A percentile compares a stretch with the other conserved stretches of the same genome.
These are phyloP conservation scores for Syrrhaptes paradoxus DNA, from an alignment of 2,113 vertebrate genomes.

Conservation along the genomic window DNA sequence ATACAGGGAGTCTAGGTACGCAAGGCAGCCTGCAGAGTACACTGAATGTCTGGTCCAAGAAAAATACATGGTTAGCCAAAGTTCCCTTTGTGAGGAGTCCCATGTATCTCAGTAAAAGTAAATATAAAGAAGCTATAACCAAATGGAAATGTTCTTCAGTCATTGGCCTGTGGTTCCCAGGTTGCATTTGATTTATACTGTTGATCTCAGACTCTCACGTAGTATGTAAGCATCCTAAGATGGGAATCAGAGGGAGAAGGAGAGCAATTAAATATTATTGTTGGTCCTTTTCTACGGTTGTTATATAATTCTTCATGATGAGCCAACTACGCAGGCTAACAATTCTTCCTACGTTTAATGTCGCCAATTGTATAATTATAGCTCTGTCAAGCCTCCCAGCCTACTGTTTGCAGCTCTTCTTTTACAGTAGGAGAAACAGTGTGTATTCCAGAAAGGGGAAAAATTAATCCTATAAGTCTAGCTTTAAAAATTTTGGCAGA, in stretches of 20 bases:
- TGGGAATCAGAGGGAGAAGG: constrained; percentile 12
- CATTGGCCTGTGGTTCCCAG: background rate
- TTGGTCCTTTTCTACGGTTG: background rate
- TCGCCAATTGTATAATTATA: constrained; percentile 32
- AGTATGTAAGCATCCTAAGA: background rate
- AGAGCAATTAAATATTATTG: constrained; percentile 58
- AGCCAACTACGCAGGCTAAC: constrained; percentile 46
- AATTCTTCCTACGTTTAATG: constrained; percentile 41
- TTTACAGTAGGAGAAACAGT: constrained; percentile 36
- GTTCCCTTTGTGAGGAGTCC: background rate
- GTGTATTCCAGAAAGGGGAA: background rate
- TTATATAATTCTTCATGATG: constrained; percentile 27
- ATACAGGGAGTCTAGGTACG: background rate
- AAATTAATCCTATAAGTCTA: constrained; percentile 27
- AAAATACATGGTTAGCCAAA: background rate
- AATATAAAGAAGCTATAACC: background rate
- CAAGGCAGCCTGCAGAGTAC: background rate
- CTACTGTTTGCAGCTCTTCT: constrained; percentile 49
- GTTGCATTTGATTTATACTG: constrained; percentile 30
- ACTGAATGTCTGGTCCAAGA: background rate
- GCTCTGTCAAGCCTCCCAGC: constrained; percentile 34
- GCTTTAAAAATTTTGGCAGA: constrained; percentile 16
- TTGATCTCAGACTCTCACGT: background rate
- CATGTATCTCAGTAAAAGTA: background rate
- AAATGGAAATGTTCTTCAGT: background rate